Evolutionary conservation across 1,140 invertebrate species (phyloP), one percentile per base, ranked within the genome.

Genomic region (Thaumatotibia leucotreta): DNA sequence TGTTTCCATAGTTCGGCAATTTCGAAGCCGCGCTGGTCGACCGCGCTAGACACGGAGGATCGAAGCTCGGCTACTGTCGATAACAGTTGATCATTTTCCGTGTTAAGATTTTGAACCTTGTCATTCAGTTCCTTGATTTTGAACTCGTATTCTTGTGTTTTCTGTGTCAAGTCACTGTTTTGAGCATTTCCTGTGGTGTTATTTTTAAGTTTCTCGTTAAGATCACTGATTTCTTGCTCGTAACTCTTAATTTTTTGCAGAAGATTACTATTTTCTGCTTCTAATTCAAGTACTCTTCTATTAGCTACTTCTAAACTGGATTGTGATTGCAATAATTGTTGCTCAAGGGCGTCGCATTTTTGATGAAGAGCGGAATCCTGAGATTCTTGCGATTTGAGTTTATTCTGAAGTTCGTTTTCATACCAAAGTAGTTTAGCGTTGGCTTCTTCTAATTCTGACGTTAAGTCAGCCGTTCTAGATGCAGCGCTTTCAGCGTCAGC

Each of bases 1-100:
- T 93, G 87, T 80, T 94, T 94, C 94, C 93, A 95, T 70, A 93
- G 91, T 82, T 93, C 93, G 17, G 93, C 93, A 64, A 94, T 92
- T 87, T 94, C 93, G 79, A 89, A 90, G 61, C 93, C 93, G 58
- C 93, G 87, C 76, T 94, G 93, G 77, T 94, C 93, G 39, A 94
- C 91, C 62, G 92, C 86, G 45, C 86, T 86, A 2, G 89, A 82
- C 22, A 92, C 67, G 20, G 87, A 88, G 11, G 84, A 80, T 31
- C 88, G 85, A 63, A 91, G 73, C 69, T 92, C 90, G 22, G 90
- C 77, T 29, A 89, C 77, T 58, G 80, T 90, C 11, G 86, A 83
- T 39, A 91, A 64, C 22, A 89, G 75, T 73, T 86, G 80, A 39
- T 90, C 79, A 70, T 93, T 86, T 73, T 91, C 83, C 8, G 76